These are phyloP conservation scores for Alloscopus bannaensis DNA, from an alignment of 2,888 invertebrate species.

Conservation along the genomic window DNA sequence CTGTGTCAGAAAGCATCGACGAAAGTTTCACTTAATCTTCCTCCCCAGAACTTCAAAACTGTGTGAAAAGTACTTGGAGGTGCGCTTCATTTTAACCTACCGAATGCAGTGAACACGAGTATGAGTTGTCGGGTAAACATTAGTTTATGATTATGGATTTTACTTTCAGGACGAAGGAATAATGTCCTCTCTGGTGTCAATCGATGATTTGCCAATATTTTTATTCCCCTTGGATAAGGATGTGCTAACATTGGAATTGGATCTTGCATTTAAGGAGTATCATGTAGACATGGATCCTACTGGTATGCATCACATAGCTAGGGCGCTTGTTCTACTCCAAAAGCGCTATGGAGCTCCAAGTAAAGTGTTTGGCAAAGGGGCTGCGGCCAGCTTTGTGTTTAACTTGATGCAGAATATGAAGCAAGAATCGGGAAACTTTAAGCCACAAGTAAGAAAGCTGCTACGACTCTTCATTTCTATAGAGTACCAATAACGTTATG, in stretches of 20 bases:
- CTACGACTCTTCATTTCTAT: no score
- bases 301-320: conserved; percentile 89
- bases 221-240: conserved; percentile 94
- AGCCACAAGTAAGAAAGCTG: conserved; percentile 75
- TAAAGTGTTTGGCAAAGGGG: conserved; percentile 92
- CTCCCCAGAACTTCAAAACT: conserved; percentile 91
- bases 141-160: conserved; percentile 31
- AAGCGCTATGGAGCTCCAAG: conserved; percentile 92
- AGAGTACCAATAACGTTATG: conserved; percentile 59
- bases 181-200: conserved; percentile 83
- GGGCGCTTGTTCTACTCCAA: conserved; percentile 90
- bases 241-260: conserved; percentile 93
- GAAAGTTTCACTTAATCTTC: conserved; percentile 92
- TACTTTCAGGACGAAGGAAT: conserved; percentile 86
- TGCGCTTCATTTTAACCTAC: conserved; percentile 72
- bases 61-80: conserved; percentile 88
- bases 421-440: conserved; percentile 79
- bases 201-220: conserved; percentile 91
- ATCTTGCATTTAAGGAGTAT: conserved; percentile 87
- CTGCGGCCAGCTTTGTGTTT: conserved; percentile 91
- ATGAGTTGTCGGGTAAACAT: no score
- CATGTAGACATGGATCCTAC: conserved; percentile 93
- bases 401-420: conserved; percentile 87
- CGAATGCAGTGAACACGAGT: neutral
- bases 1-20: conserved; percentile 74